Evolutionary conservation across 2,888 invertebrate genomes (phyloP).

Genomic region (Gymnosoma rotundatum): DNA sequence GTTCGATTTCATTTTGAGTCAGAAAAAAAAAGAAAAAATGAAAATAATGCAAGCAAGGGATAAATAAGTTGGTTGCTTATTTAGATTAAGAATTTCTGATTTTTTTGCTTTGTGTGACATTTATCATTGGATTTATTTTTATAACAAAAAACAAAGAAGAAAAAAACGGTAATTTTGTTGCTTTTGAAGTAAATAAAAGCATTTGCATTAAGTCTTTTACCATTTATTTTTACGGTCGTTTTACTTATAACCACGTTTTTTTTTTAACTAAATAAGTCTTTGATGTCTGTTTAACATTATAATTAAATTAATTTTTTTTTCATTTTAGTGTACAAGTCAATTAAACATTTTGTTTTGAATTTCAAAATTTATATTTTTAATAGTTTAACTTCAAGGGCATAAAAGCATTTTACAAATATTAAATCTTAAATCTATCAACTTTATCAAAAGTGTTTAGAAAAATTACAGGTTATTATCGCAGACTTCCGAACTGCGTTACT

Average conservation of each 20-base stretch:
- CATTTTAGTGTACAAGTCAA: no score
- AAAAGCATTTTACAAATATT: no score
- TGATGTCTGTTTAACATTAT: no score
- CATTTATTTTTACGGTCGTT: neutral
- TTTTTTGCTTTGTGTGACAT: conserved; percentile 61
- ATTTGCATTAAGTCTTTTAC: neutral
- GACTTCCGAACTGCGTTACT: no score
- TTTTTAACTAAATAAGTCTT: neutral
- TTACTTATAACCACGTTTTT: conserved; percentile 21
- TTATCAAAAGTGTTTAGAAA: no score
- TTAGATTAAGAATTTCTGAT: conserved; percentile 6
- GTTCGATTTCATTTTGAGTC: conserved; percentile 59
- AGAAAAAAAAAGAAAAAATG: conserved; percentile 16
- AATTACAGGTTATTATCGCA: no score
- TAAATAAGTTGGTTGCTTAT: conserved; percentile 30
- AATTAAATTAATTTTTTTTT: no score
- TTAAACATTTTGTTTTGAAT: no score
- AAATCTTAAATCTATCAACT: no score
- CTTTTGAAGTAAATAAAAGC: conserved; percentile 20
- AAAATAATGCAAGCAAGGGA: conserved; percentile 10
- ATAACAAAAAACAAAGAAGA: no score
- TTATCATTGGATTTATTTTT: conserved; percentile 51
- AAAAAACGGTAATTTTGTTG: conserved; percentile 56
- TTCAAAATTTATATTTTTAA: no score
- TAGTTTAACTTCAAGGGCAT: no score